Evolutionary conservation across 1,140 invertebrate genomes (phyloP).

Genomic region (Drosophila bifasciata): DNA sequence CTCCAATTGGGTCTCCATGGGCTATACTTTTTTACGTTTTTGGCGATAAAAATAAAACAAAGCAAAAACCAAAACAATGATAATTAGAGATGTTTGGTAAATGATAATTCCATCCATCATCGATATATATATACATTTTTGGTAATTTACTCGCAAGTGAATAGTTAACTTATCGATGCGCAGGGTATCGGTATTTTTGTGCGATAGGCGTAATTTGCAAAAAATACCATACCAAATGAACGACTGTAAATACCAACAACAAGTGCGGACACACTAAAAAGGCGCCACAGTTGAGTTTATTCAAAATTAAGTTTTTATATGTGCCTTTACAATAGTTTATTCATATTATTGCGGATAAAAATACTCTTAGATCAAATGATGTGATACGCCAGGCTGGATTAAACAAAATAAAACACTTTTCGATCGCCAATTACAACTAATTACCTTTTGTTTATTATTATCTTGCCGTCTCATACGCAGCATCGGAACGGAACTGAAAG

Average conservation of each 20-base stretch:
- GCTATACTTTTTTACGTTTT: constrained; percentile 2
- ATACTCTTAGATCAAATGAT: constrained; percentile 13
- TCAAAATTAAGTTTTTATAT: background rate
- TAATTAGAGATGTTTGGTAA: background rate
- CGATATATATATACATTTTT: too few relatives aligned
- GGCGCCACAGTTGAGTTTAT: background rate
- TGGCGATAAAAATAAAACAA: constrained; percentile 51
- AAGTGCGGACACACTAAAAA: background rate
- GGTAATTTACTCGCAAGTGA: too few relatives aligned
- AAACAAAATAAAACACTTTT: constrained; percentile 12
- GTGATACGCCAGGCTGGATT: background rate
- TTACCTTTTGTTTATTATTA: constrained; percentile 37
- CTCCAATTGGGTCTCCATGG: constrained; percentile 85
- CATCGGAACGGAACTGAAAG: constrained; percentile 30
- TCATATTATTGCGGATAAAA: constrained; percentile 37
- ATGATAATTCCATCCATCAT: too few relatives aligned
- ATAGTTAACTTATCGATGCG: too few relatives aligned
- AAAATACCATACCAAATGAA: background rate
- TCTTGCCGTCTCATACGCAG: constrained; percentile 24
- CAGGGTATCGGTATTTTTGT: too few relatives aligned
- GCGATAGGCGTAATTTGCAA: too few relatives aligned
- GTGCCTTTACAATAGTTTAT: constrained; percentile 28
- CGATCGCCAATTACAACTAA: constrained; percentile 18
- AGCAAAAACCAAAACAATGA: constrained; percentile 67
- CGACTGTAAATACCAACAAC: background rate